Percentiles rank a stretch among this genome's conserved stretches.
Evolutionary conservation across 2,113 vertebrate species (phyloP).

Genomic region (Myotis brandtii): DNA sequence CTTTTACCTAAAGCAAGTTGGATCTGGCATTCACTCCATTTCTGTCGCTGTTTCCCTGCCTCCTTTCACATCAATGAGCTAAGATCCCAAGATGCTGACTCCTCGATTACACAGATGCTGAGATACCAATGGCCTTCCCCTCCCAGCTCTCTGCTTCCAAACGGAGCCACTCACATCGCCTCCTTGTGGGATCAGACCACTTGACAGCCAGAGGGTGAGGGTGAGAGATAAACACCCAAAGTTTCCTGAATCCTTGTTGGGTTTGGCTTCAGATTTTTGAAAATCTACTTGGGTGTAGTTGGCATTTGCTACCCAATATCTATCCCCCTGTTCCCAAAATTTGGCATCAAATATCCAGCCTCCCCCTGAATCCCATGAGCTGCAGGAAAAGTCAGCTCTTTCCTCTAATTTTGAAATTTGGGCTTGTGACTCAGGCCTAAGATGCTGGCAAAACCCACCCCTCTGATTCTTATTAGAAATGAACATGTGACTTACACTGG

Average conservation of each 20-base stretch:
- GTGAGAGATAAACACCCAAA: background rate
- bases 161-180: background rate
- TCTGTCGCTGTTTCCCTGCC: background rate
- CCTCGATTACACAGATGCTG: background rate
- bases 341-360: background rate
- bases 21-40: background rate
- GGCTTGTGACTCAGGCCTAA: background rate
- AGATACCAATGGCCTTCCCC: background rate
- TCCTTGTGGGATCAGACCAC: background rate
- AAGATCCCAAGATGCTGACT: background rate
- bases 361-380: background rate
- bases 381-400: background rate
- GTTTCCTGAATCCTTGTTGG: background rate
- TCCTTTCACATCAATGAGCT: conserved; percentile 5
- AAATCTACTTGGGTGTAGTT: background rate
- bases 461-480: background rate
- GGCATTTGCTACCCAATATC: background rate
- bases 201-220: background rate
- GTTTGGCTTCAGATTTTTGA: background rate
- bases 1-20: background rate
- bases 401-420: background rate
- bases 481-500: background rate
- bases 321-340: background rate
- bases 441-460: background rate
- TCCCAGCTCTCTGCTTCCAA: background rate